Evolutionary conservation across 2,113 vertebrate species (phyloP).

Genomic region (Alosa alosa): DNA sequence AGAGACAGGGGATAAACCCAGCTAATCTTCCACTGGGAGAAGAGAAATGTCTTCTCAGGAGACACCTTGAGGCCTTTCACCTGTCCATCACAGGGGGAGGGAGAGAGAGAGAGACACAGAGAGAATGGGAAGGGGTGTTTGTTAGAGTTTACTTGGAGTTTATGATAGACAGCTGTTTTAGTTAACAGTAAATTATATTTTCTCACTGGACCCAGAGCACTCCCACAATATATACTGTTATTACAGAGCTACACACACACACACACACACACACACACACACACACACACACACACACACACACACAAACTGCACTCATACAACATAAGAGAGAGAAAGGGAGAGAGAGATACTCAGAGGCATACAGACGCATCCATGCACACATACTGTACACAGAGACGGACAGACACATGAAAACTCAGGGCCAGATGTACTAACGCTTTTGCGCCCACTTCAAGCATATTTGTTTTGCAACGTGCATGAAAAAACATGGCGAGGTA

Average conservation of each 20-base stretch:
- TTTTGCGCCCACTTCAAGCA: no score
- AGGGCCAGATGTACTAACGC: background rate
- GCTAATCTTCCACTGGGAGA: background rate
- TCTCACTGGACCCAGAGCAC: background rate
- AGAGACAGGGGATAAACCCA: background rate
- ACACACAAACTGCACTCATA: background rate
- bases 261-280: background rate
- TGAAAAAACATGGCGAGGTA: no score
- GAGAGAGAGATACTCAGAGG: no score
- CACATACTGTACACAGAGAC: background rate
- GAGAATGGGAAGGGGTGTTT: background rate
- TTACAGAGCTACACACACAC: background rate
- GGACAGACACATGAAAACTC: background rate
- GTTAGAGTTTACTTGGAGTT: background rate
- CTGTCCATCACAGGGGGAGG: background rate
- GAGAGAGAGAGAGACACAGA: background rate
- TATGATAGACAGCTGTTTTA: slow-evolving; percentile 4
- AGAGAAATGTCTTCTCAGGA: slow-evolving; percentile 5
- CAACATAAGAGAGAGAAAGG: background rate
- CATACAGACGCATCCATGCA: background rate
- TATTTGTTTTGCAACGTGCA: no score
- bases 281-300: background rate
- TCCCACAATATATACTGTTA: background rate
- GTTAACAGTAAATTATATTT: background rate
- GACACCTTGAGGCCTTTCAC: background rate